A percentile compares a stretch with the other conserved stretches of the same genome.
Conservation (phyloP, 2,113 vertebrate genomes). For the Myotis yumanensis region DNA sequence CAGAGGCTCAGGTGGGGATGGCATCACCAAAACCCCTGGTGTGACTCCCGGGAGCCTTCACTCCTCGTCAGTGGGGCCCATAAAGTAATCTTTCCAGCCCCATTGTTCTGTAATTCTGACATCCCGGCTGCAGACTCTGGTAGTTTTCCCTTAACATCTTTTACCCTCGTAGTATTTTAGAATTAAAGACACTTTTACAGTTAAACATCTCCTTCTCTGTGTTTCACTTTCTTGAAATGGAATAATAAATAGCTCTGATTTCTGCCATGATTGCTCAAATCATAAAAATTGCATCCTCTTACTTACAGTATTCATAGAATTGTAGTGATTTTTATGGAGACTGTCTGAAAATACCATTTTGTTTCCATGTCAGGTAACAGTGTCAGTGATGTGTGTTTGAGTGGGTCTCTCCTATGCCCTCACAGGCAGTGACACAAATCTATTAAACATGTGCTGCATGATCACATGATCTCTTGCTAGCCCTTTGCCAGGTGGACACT, state of each 20-base stretch:
- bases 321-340: background rate
- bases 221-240: conserved; percentile 37
- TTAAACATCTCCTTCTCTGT: background rate
- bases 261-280: background rate
- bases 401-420: background rate
- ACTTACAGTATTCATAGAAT: background rate
- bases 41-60: background rate
- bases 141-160: background rate
- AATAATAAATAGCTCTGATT: conserved; percentile 34
- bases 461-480: background rate
- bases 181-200: background rate
- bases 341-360: background rate
- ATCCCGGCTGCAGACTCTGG: background rate
- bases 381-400: background rate
- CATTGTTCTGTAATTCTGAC: background rate
- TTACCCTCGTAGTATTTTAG: background rate
- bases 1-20: no score
- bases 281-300: background rate
- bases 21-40: accelerated
- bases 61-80: background rate
- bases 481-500: background rate
- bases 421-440: background rate
- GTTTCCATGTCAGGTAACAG: conserved; percentile 6
- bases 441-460: background rate
- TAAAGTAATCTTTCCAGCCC: background rate